Percentiles rank a stretch among this genome's conserved stretches.
Conservation (phyloP, 2,113 vertebrate genomes). For the Sardina pilchardus region DNA sequence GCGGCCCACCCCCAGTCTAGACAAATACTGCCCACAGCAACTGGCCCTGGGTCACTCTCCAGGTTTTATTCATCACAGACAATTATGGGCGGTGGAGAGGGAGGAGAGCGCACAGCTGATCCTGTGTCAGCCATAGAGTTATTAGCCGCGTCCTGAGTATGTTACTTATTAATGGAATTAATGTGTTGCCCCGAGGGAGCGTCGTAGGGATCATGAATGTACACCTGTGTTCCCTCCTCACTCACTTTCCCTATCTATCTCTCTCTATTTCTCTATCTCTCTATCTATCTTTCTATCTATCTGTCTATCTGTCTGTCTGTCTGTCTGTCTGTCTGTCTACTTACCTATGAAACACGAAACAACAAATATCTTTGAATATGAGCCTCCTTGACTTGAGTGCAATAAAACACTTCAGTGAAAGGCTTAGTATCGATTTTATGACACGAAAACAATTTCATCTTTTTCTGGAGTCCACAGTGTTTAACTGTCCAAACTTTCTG, state of each 20-base stretch:
- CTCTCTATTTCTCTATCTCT: no score
- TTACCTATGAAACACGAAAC: neutral
- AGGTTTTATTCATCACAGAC: slow-evolving; percentile 43
- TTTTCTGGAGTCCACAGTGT: neutral
- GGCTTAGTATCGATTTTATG: neutral
- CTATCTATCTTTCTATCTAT: neutral
- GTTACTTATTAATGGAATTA: slow-evolving; percentile 7
- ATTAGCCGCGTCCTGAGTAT: slow-evolving; percentile 32
- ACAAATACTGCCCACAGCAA: slow-evolving; percentile 54
- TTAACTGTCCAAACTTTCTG: neutral
- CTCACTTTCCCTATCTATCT: neutral
- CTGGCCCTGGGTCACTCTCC: slow-evolving; percentile 46
- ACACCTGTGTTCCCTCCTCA: neutral
- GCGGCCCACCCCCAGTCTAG: slow-evolving; percentile 38
- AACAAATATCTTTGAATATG: neutral
- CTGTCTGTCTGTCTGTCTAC: neutral
- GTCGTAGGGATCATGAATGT: neutral
- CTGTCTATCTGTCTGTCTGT: no score
- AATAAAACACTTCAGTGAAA: slow-evolving; percentile 7
- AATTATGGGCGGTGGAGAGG: slow-evolving; percentile 33
- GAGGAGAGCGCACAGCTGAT: slow-evolving; percentile 35
- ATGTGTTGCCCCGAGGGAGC: neutral
- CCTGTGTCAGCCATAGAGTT: slow-evolving; percentile 52
- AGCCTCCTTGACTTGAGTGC: neutral
- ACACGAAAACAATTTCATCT: neutral